These are phyloP conservation scores for Ptychodera flava DNA, from an alignment of 35 echinoderm and acorn worm genomes.

Conservation along the genomic window DNA sequence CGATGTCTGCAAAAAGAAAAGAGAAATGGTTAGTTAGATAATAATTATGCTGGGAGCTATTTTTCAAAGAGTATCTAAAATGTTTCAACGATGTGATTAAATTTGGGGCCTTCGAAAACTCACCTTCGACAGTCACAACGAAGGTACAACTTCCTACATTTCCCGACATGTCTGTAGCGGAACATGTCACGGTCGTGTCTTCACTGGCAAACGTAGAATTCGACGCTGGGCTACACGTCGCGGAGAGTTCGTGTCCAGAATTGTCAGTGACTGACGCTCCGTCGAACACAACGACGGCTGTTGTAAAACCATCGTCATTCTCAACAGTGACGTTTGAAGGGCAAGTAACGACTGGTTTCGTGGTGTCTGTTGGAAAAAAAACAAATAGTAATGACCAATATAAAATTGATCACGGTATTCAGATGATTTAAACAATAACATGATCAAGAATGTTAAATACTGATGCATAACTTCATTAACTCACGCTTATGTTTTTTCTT, in stretches of 20 bases:
- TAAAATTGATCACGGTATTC: too few relatives aligned
- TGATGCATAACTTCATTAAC: too few relatives aligned
- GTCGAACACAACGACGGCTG: background rate
- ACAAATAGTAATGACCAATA: too few relatives aligned
- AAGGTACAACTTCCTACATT: slow-evolving; percentile 22
- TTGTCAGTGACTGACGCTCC: slow-evolving; percentile 17
- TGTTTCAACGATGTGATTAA: too few relatives aligned
- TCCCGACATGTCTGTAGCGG: slow-evolving; percentile 3
- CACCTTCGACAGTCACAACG: slow-evolving; percentile 18
- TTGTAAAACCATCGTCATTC: background rate
- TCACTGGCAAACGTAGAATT: background rate
- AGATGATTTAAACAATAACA: too few relatives aligned
- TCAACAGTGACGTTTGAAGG: background rate
- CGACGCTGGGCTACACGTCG: background rate
- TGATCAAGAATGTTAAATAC: too few relatives aligned
- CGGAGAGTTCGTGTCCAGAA: background rate
- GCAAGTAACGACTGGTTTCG: background rate
- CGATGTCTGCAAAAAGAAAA: too few relatives aligned
- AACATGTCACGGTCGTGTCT: slow-evolving; percentile 11
- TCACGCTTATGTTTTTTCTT: too few relatives aligned
- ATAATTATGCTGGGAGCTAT: too few relatives aligned
- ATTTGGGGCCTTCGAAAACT: too few relatives aligned
- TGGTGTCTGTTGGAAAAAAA: background rate
- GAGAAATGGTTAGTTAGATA: too few relatives aligned
- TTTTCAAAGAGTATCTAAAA: too few relatives aligned